Evolutionary conservation across 2,797 vertebrate genomes (phyloP), one percentile per base, ranked within the genome.

Genomic region (Monodelphis domestica): DNA sequence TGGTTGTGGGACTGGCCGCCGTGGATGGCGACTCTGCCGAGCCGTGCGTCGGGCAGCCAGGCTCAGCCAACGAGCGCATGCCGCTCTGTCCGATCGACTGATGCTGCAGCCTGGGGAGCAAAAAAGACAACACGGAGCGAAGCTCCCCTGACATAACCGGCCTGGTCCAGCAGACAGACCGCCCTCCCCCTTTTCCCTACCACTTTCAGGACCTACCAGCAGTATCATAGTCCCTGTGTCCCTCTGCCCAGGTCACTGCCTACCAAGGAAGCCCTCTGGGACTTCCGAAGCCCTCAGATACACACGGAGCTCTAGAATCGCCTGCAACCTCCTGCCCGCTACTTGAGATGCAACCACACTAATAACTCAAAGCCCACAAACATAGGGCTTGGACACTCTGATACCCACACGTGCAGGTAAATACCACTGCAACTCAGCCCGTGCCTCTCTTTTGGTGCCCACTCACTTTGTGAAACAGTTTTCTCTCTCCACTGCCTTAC

Each of bases 21-120:
- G 99, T 99, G 90, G 99, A 99, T 57, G 99, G 99, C 98, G 99
- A 99, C 98, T 99, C 99, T 91, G 99, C 99, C 98, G 99, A 99
- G 98, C 99, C 99, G 98, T 99, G 99, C 96, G 99, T 99, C 96
- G 99, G 99, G 98, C 99, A 99, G 89, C 99, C 99, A 97, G 99
- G 99, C 98, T 99, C 99, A 94, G 99, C 99, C 97, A 99, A 99
- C 97, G 99, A 99, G 98, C 99, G 99, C 99, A 99, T 99, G 97
- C 99, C 99, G 98, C 98, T 99, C 97, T 99, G 99, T 98, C 99
- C 99, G 98, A 99, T 99, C 98, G 99, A 99, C 99, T 99, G 99
- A 98, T 99, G 99, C 98, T 99, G 99, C 97, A 99, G 99, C 99
- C 99, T 99, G 98, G 96, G 98, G 97, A 98, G 98, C 97, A 98